Conservation (phyloP, 2,113 vertebrate genomes). For the Ceuthmochares aereus region DNA sequence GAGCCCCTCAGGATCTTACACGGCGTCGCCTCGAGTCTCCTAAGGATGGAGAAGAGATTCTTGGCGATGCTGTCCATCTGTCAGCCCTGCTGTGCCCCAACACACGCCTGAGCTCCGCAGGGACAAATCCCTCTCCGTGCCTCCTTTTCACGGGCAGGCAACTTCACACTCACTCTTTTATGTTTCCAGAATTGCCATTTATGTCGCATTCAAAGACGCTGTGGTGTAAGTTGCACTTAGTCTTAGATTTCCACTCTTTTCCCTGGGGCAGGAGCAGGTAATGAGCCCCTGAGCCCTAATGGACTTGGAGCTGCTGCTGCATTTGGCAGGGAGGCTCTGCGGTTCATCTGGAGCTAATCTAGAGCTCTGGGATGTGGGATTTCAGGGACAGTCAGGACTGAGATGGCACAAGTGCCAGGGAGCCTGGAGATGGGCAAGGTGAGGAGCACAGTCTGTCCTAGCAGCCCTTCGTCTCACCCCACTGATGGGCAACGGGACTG, state of each 20-base stretch:
- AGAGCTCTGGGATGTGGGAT: background rate
- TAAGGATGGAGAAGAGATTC: background rate
- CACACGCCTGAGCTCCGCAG: rapidly evolving
- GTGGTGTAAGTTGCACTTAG: background rate
- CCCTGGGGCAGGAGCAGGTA: background rate
- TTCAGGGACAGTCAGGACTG: background rate
- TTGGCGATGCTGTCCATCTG: background rate
- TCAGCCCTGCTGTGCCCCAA: background rate
- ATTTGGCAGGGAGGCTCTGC: background rate
- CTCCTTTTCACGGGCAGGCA: background rate
- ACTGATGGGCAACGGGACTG: rapidly evolving
- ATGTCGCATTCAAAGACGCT: background rate
- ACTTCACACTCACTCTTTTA: background rate
- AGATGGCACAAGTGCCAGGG: rapidly evolving
- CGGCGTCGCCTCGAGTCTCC: rapidly evolving
- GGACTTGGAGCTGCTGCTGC: rapidly evolving
- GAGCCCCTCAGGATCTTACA: background rate
- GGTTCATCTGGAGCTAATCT: background rate
- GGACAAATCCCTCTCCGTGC: rapidly evolving
- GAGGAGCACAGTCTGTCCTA: background rate
- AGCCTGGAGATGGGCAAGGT: background rate
- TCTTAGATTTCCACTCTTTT: background rate
- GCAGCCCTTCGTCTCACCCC: background rate
- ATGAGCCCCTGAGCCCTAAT: background rate
- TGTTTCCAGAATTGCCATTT: background rate